Evolutionary conservation across 1,140 invertebrate genomes (phyloP), one percentile per base, ranked within the genome.

Genomic region (Musca domestica): DNA sequence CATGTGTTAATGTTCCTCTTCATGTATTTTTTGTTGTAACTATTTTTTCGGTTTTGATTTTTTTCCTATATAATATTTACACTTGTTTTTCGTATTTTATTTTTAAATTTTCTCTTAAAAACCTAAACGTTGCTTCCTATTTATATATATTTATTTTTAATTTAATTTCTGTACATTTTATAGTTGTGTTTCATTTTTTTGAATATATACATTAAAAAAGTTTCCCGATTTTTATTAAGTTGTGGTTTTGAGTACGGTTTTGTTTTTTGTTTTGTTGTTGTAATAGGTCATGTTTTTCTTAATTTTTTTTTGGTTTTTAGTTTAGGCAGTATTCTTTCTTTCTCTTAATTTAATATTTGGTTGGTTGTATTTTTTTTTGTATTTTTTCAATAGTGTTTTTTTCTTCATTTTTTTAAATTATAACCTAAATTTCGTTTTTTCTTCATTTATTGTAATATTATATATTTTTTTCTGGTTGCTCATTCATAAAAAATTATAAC

Each of bases 401-500:
- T 19, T 61, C 41, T 48, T 49, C 25, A 25, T 7, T 64, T 64
- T 64, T 48, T 64, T 64, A 30, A 20, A 22, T 4, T 22, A 22
- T 64, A 46, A 48, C 47, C 47, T 64, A 64, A 64, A 27, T 25
- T 64, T 47, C 20, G 22, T 48, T 64, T 74, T 74, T 77, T 74
- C 71, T 77, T 73, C 71, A 54, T 73, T 66, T 69, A 54, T 74
- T 46, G 69, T n/a, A 19, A 17, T 61, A 3, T 34, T 61, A 41
- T 41, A 41, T 41, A 41, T 41, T 41, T 2, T 41, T n/a, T n/a
- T n/a, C n/a, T n/a, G n/a, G n/a, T 41, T 41, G 34, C 34, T 41
- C 34, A 41, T 41, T 41, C 34, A 41, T 41, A 61, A 61, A 58
- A 61, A 61, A 61, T 61, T 30, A 41, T 61, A 61, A 61, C 30